Conservation (phyloP, 2,797 vertebrate species). For the Furcifer pardalis region DNA sequence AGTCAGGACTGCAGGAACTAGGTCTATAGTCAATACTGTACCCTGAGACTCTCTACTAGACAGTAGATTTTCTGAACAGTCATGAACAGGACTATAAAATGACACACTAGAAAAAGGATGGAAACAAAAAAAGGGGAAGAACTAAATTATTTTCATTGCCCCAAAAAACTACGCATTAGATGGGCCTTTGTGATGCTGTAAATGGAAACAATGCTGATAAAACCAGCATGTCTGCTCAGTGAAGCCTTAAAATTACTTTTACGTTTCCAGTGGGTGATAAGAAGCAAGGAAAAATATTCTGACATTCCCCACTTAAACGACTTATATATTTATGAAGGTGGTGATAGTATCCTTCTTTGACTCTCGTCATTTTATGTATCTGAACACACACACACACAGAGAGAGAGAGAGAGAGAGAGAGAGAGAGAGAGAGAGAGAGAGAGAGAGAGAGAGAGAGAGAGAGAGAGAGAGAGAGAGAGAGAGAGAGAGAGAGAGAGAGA, state of each 20-base stretch:
- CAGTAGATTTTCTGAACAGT: not conserved
- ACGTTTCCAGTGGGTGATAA: constrained; percentile 67
- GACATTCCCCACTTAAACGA: constrained; percentile 22
- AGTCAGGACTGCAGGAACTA: not conserved
- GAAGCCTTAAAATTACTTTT: constrained; percentile 61
- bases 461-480: too few relatives aligned
- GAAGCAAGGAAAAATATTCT: constrained; percentile 18
- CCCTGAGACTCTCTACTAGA: not conserved
- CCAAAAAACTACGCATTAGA: not conserved
- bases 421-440: too few relatives aligned
- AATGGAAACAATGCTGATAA: constrained; percentile 56
- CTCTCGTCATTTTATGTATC: not conserved
- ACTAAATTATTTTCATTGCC: not conserved
- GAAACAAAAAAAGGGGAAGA: not conserved
- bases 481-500: too few relatives aligned
- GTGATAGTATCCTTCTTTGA: constrained; percentile 2
- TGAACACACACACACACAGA: not conserved
- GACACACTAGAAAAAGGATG: not conserved
- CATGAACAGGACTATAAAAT: not conserved
- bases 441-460: too few relatives aligned
- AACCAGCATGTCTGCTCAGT: constrained; percentile 52
- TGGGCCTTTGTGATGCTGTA: not conserved
- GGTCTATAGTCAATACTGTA: not conserved
- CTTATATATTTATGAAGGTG: constrained; percentile 27
- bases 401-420: too few relatives aligned